Base-by-base conservation (phyloP, 2,113 vertebrate genomes). In the Tychaedon coryphoeus region DNA sequence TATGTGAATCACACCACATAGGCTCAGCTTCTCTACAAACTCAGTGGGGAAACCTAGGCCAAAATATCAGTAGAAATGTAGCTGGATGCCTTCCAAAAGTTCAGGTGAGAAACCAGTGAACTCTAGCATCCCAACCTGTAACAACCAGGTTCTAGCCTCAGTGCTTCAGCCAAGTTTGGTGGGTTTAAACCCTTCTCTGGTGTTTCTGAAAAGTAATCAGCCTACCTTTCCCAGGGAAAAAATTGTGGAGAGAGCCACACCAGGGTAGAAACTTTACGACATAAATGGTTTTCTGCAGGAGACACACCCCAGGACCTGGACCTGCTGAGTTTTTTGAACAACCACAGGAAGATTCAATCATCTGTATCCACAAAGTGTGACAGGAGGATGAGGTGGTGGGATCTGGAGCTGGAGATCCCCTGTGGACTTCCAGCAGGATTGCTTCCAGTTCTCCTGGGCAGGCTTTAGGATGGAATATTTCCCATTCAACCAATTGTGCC, bases 1-100 rank as follows among this genome's bases (percentile, higher is more conserved):
- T 2, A 19, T 0, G 0, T 31, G 54, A 25, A 36, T 33, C 28
- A 29, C 23, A 62, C 4, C 13, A 38, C 0, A 0, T 4, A 47
- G 26, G 14, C 23, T 78, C 33, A 19, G 50, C 16, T 75, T 33
- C 48, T 48, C 26, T 40, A 3, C 31, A 56, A 6, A 11, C 12
- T 42, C 33, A 62, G 15, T 9, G 40, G 8, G 51, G 2, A 51
- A 93, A 58, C 3, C 8, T 23, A 76, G 25, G 19, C 19, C 19
- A 54, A 74, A 29, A 25, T 28, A 50, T 5, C 42, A n/a, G 5
- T 8, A n/a, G 28, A 58, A 77, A 66, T 36, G 33, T 5, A 67
- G 4, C 20, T 54, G 33, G 31, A 19, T 72, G 24, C 9, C 40
- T 66, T 74, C 69, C 36, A 53, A 8, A 20, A 73, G 2, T 19